phyloP scores from a whole-genome alignment of 2,797 vertebrate genomes.

The Malurus leucopterus region DNA sequence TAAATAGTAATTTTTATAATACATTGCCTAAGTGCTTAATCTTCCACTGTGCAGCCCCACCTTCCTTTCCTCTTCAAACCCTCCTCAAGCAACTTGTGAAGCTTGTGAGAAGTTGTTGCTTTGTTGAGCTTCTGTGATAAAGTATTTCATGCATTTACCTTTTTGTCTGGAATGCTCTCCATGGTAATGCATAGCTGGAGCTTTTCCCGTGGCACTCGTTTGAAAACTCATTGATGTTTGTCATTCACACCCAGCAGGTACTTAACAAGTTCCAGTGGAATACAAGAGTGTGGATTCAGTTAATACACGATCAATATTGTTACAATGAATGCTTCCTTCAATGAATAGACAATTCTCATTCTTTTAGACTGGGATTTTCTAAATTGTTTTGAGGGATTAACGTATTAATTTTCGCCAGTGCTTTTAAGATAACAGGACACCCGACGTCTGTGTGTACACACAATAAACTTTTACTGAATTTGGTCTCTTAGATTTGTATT shows the following conservation, averaged over 20 bases:
- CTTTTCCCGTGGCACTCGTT: background rate
- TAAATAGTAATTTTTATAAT: background rate
- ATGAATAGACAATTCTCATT: background rate
- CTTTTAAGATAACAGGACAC: background rate
- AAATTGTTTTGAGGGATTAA: background rate
- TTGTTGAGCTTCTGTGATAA: background rate
- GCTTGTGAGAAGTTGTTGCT: background rate
- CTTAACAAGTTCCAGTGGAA: background rate
- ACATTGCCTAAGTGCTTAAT: background rate
- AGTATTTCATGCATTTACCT: background rate
- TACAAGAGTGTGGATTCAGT: background rate
- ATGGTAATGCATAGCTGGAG: background rate
- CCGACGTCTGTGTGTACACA: background rate
- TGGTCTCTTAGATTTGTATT: background rate
- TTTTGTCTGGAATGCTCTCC: background rate
- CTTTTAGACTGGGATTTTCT: background rate
- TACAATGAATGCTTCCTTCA: background rate
- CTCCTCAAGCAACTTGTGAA: background rate
- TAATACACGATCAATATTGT: background rate
- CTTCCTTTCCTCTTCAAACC: background rate
- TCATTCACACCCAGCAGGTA: background rate
- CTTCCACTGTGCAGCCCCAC: background rate
- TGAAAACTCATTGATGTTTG: background rate
- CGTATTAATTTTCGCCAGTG: background rate
- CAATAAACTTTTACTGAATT: background rate